phyloP scores from a whole-genome alignment of 2,797 vertebrate species.

The Takifugu rubripes region DNA sequence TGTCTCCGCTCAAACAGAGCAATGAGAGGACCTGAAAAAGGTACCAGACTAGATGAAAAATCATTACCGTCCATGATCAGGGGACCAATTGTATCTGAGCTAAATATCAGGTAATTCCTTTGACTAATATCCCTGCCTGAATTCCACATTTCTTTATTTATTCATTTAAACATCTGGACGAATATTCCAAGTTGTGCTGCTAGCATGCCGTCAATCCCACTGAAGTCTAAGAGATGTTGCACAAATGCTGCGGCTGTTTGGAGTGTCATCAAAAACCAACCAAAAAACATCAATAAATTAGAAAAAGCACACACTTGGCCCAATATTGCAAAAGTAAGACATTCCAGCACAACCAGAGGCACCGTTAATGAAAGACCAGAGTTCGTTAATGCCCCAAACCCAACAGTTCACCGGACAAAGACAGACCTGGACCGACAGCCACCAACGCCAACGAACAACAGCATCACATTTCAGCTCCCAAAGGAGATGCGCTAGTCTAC shows the following conservation, averaged over 20 bases:
- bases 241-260: too few species aligned
- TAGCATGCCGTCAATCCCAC: slow-evolving; percentile 6
- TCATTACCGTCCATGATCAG: too few species aligned
- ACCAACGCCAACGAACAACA: slow-evolving; percentile 23
- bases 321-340: slow-evolving; percentile 3
- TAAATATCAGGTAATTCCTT: too few species aligned
- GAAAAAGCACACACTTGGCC: slow-evolving; percentile 4
- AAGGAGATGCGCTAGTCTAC: slow-evolving; percentile 27
- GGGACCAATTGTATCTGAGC: too few species aligned
- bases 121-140: too few species aligned
- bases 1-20: too few species aligned
- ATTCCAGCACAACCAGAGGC: slow-evolving; percentile 49
- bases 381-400: slow-evolving; percentile 39
- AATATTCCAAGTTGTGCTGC: neutral
- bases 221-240: neutral
- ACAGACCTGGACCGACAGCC: slow-evolving; percentile 35
- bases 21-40: too few species aligned
- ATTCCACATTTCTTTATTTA: too few species aligned
- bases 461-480: slow-evolving; percentile 35
- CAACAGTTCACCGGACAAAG: slow-evolving; percentile 38
- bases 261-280: too few species aligned
- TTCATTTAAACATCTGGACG: too few species aligned
- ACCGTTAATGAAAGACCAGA: slow-evolving; percentile 40
- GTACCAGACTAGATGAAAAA: too few species aligned
- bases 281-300: slow-evolving; percentile 7